phyloP scores from a whole-genome alignment of 2,888 invertebrate genomes.

The Hymenopus coronatus region DNA sequence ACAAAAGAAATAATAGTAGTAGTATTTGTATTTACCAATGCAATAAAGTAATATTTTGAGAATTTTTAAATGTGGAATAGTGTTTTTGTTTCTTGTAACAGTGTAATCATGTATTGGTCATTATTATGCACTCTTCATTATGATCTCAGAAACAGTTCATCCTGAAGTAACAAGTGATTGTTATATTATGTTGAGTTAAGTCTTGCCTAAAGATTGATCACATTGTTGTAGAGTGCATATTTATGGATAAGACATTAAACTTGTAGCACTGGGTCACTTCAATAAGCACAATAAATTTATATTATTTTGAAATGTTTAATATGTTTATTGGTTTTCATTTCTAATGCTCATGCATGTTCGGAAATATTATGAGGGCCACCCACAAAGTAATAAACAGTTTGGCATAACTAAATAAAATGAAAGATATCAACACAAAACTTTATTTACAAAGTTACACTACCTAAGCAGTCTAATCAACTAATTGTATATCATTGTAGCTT shows the following conservation, averaged over 20 bases:
- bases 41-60: neutral
- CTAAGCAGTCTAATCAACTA: no score
- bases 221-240: neutral
- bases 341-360: no score
- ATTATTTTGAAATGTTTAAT: no score
- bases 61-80: neutral
- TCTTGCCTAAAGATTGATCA: neutral
- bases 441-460: no score
- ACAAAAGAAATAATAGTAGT: neutral
- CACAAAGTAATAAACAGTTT: no score
- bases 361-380: no score
- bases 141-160: neutral
- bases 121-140: neutral
- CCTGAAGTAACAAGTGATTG: no score
- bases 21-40: neutral
- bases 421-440: no score
- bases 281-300: no score
- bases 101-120: neutral
- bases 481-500: no score
- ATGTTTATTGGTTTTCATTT: no score
- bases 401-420: no score
- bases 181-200: neutral
- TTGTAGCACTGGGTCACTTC: neutral
- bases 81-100: neutral
- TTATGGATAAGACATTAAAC: neutral